phyloP scores from a whole-genome alignment of 1,140 invertebrate species.

The Formica exsecta region DNA sequence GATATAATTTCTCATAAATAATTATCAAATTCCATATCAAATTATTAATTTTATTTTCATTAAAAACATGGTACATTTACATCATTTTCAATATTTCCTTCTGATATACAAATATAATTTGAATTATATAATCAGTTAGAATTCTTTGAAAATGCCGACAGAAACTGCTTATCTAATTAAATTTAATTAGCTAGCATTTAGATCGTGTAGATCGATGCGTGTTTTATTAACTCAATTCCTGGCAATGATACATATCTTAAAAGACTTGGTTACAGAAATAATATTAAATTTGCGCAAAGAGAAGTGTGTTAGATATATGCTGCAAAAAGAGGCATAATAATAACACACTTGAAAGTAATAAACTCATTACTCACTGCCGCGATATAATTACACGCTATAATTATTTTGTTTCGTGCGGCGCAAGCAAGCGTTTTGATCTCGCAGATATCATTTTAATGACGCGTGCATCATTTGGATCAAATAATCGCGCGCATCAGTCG shows the following conservation, averaged over 20 bases:
- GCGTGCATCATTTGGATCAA: background rate
- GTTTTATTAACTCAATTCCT: no score
- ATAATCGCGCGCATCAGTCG: background rate
- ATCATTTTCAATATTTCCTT: background rate
- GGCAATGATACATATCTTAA: background rate
- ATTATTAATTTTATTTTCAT: background rate
- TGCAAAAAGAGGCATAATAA: background rate
- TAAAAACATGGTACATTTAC: background rate
- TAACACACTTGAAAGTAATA: constrained; percentile 2
- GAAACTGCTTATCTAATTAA: background rate
- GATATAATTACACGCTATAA: constrained; percentile 3
- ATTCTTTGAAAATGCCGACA: background rate
- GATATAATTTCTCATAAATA: background rate
- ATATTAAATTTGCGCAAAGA: no score
- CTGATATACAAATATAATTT: background rate
- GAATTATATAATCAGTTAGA: background rate
- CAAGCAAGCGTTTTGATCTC: background rate
- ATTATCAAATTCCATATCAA: background rate
- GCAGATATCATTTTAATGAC: no score
- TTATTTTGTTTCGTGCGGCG: background rate
- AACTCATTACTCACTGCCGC: background rate
- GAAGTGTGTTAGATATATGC: background rate
- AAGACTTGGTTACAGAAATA: background rate
- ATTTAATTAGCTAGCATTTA: background rate
- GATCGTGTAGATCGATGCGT: background rate